Evolutionary conservation across 1,140 invertebrate genomes (phyloP).

Genomic region (Aphelinus atriplicis): DNA sequence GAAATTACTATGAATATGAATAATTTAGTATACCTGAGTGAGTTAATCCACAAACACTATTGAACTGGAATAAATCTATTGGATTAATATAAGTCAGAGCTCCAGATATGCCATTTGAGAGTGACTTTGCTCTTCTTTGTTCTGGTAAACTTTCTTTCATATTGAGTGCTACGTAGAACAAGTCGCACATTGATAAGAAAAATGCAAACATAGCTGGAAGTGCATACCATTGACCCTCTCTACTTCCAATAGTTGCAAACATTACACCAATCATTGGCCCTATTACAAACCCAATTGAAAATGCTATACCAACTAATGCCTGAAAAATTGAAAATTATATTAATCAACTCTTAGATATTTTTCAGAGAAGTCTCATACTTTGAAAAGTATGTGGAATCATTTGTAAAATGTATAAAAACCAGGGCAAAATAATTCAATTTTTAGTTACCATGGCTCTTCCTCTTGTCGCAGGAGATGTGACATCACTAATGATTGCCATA

Average conservation of each 20-base stretch:
- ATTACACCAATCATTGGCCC: slow-evolving; percentile 94
- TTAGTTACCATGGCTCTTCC: slow-evolving; percentile 91
- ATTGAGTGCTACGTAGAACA: slow-evolving; percentile 79
- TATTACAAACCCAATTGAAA: slow-evolving; percentile 96
- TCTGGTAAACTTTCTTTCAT: slow-evolving; percentile 88
- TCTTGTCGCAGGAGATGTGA: slow-evolving; percentile 81
- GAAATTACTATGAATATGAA: background rate
- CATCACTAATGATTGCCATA: slow-evolving; percentile 96
- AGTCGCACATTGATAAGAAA: slow-evolving; percentile 78
- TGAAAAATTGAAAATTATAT: slow-evolving; percentile 63
- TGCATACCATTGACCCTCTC: slow-evolving; percentile 78
- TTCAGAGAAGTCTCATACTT: no score
- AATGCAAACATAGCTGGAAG: slow-evolving; percentile 89
- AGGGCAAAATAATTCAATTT: slow-evolving; percentile 2
- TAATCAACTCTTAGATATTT: background rate
- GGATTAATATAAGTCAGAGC: slow-evolving; percentile 81
- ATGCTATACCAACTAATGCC: slow-evolving; percentile 96
- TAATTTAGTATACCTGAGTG: slow-evolving; percentile 42
- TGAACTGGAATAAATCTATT: slow-evolving; percentile 71
- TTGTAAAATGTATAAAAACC: no score
- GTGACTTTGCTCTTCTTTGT: slow-evolving; percentile 74
- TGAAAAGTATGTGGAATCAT: background rate
- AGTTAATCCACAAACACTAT: slow-evolving; percentile 53
- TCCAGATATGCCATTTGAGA: slow-evolving; percentile 75
- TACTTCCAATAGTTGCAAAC: slow-evolving; percentile 77